Evolutionary conservation across 2,113 vertebrate genomes (phyloP), one percentile per base, ranked within the genome.

Genomic region (Cyanistes caeruleus): DNA sequence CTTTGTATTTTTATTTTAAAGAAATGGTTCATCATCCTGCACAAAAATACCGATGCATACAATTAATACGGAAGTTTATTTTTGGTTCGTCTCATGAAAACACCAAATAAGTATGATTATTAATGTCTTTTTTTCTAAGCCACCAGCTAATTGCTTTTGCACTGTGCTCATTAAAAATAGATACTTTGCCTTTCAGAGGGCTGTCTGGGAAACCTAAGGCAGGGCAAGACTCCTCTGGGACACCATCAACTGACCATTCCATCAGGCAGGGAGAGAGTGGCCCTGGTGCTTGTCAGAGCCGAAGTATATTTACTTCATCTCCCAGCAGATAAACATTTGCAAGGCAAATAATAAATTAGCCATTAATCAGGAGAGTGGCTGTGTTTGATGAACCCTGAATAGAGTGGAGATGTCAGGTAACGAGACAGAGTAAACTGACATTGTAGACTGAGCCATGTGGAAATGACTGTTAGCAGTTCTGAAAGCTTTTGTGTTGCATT

Each of bases 301-400:
- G 89, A 92, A 95, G 96, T 93, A 95, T 93, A 93, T 97, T 98
- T 97, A 95, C 97, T 95, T 96, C 91, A 94, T 97, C 85, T 98
- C 97, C 96, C 96, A 95, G 94, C 95, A 98, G 97, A 98, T 97
- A 97, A 98, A 97, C 95, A 98, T 98, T 98, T 98, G 96, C 97
- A 98, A 98, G 97, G 95, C 97, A 98, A 98, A 98, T 98, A 98
- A 97, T 98, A 98, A 97, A 98, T 98, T 97, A 98, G 89, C 94
- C 96, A 97, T 98, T 98, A 97, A 98, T 98, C 97, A 97, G 93
- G 93, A 91, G 94, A 96, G 83, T 91, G 88, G 35, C 95, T 97
- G 83, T 89, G 84, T 97, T 96, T 86, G 73, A 98, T 98, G 97
- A 98, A 97, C 97, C 95, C 96, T 96, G 91, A 98, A 97, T 97